Conservation (phyloP, 1,140 invertebrate species). For the Danaus melanippus region DNA sequence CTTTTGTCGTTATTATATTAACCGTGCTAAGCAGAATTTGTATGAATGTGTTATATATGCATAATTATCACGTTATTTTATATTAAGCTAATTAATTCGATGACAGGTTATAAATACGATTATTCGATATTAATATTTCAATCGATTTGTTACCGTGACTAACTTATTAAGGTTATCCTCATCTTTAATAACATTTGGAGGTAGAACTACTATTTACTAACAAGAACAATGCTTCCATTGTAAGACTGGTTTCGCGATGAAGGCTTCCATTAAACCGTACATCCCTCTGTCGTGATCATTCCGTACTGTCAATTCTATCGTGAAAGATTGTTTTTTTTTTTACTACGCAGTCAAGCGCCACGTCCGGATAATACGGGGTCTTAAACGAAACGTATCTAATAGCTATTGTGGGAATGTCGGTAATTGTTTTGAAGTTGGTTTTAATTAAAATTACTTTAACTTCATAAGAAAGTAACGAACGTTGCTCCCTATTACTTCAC, state of each 20-base stretch:
- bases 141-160: conserved; percentile 20
- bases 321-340: conserved; percentile 22
- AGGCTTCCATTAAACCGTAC: conserved; percentile 11
- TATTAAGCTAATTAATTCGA: too few species aligned
- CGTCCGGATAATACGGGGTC: conserved; percentile 26
- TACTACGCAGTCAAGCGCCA: conserved; percentile 26
- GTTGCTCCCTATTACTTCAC: too few species aligned
- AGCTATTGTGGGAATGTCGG: conserved; percentile 1
- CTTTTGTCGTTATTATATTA: too few species aligned
- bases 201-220: conserved; percentile 6
- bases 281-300: conserved; percentile 1
- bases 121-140: not conserved
- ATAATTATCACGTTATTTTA: too few species aligned
- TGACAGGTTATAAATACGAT: too few species aligned
- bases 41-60: too few species aligned
- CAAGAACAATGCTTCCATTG: conserved; percentile 41
- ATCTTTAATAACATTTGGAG: not conserved
- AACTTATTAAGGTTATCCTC: conserved; percentile 13
- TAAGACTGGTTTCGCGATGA: conserved; percentile 38
- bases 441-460: too few species aligned
- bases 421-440: too few species aligned
- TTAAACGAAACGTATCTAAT: conserved; percentile 14
- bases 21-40: too few species aligned
- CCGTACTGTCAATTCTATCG: conserved; percentile 7
- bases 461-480: too few species aligned